Percentiles rank a stretch among this genome's conserved stretches.
These are phyloP conservation scores for Lacerta agilis DNA, from an alignment of 2,797 vertebrate species.

Conservation along the genomic window DNA sequence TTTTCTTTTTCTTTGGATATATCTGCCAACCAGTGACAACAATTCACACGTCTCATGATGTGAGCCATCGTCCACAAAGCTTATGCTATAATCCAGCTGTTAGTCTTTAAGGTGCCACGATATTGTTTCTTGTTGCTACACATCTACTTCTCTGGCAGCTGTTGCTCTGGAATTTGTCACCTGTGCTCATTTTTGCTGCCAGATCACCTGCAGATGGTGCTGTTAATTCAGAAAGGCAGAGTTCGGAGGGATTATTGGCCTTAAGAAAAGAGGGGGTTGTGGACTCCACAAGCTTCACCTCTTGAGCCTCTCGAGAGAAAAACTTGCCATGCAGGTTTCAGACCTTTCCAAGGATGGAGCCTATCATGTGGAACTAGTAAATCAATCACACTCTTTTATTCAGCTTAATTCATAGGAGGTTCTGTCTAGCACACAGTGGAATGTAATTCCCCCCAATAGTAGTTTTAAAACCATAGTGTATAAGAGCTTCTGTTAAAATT, in stretches of 20 bases:
- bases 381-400: neutral
- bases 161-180: neutral
- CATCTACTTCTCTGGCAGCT: neutral
- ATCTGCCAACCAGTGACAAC: neutral
- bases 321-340: neutral
- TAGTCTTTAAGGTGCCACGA: neutral
- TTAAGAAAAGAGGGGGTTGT: neutral
- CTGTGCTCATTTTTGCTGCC: neutral
- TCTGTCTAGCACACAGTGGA: neutral
- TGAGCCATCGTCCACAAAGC: neutral
- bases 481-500: conserved; percentile 2
- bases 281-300: neutral
- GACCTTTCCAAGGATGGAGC: conserved; percentile 21
- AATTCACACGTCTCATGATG: neutral
- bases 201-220: conserved; percentile 18
- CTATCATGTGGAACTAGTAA: conserved; percentile 18
- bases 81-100: neutral
- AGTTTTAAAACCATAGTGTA: neutral
- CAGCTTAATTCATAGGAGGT: conserved; percentile 27
- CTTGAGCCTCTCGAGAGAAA: neutral
- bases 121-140: too few relatives aligned
- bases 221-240: conserved; percentile 25
- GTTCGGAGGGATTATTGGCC: neutral
- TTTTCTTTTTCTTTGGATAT: neutral
- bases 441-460: neutral